Evolutionary conservation across 2,113 vertebrate genomes (phyloP).

Genomic region (Corapipo altera): DNA sequence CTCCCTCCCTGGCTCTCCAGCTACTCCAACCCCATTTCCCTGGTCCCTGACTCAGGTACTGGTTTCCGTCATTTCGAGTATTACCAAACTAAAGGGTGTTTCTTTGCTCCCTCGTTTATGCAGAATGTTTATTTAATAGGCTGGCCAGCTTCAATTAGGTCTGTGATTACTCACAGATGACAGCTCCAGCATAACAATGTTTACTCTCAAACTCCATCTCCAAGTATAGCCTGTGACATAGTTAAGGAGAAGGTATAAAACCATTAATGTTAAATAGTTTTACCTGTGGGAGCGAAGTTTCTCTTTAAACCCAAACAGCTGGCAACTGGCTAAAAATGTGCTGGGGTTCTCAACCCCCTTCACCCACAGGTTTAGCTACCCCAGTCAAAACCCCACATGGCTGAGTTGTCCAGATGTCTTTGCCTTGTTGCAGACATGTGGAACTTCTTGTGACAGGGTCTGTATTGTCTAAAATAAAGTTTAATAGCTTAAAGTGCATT

Average conservation of each 20-base stretch:
- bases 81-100: conserved; percentile 39
- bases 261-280: conserved; percentile 8
- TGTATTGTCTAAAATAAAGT: background rate
- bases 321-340: background rate
- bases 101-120: conserved; percentile 48
- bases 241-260: conserved; percentile 42
- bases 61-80: conserved; percentile 30
- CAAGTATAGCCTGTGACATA: conserved; percentile 15
- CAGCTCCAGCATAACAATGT: conserved; percentile 55
- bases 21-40: background rate
- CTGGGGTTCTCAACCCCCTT: background rate
- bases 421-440: background rate
- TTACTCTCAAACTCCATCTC: conserved; percentile 39
- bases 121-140: conserved; percentile 65
- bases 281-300: background rate
- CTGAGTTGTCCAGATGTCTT: background rate
- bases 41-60: background rate
- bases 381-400: fast-evolving
- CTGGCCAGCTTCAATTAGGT: conserved; percentile 63
- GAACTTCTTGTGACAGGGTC: background rate
- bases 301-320: background rate
- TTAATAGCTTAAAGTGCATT: background rate
- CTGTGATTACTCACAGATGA: conserved; percentile 61
- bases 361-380: background rate
- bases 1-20: background rate